Evolutionary conservation across 1,140 invertebrate genomes (phyloP), one percentile per base, ranked within the genome.

Genomic region (Drosophila dunni): DNA sequence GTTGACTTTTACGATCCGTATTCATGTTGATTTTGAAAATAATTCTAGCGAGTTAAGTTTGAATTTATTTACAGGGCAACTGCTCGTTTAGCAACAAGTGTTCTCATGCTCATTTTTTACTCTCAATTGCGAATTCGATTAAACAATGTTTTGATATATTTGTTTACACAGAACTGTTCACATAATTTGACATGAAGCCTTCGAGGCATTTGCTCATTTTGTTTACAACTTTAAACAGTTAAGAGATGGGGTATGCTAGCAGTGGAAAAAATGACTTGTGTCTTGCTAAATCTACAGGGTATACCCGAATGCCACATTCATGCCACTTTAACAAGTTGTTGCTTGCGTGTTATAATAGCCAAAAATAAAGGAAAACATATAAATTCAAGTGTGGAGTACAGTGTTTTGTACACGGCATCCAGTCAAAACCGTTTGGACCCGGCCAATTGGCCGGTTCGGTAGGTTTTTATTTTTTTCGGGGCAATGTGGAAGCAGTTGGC

Each of bases 311-410:
- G 20, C 11, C 51, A 9, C 24, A 40, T 34, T 15, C 8, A 6
- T 4, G 3, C 5, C 20, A 3, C 54, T 60, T 46, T 34, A 53
- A 7, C 29, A 17, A 15, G 7, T 13, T 78, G 64, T 51, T 9
- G 33, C n/a, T 61, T 77, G 58, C 79, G 45, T 72, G 65, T 20
- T 48, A 48, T 60, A 81, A 80, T 58, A 56, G 51, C 34, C 44
- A 15, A 8, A 44, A 69, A 50, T 62, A 57, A 42, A 2, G 8
- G 17, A 13, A 46, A 57, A 73, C 36, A 50, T 13, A 62, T 38
- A 68, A 78, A 68, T 57, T 53, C 40, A 34, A 67, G 54, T 60
- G 56, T 44, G 34, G 33, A 68, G 34, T 45, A 58, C 51, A 67
- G 17, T 50, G 20, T 56, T 38, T 58, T 58, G 48, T 48, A 56